Base-by-base conservation (phyloP, 2,797 vertebrate species). In the Vultur gryphus region DNA sequence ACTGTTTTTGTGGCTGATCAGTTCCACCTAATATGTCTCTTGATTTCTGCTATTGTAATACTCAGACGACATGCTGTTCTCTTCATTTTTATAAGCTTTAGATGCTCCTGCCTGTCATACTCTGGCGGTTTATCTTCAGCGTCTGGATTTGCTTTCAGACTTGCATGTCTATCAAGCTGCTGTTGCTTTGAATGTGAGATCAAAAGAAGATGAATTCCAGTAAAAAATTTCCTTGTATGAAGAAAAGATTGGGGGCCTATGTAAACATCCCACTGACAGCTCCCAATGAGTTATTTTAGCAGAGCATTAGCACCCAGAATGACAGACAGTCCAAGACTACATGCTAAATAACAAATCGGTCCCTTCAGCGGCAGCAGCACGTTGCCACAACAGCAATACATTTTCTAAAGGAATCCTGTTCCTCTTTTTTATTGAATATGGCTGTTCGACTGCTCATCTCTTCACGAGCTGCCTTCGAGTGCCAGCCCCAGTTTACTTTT, bases 171-270 rank as follows among this genome's bases (percentile, higher is more conserved):
- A 98, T 99, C 99, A 99, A 98, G 98, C 98, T 98, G 98, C 98
- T 97, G 98, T 98, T 98, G 98, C 98, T 99, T 99, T 99, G 98
- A 99, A 98, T 98, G 98, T 98, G 97, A 99, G 98, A 99, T 99
- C 98, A 99, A 99, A 99, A 98, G 98, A 98, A 98, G 98, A 99
- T 98, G 98, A 98, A 99, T 99, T 99, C 98, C 98, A 98, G 96
- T 97, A 98, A 97, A 97, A 98, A 98, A 97, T 97, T 97, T 97
- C 98, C 98, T 98, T 98, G 97, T 98, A 98, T 98, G 98, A 98
- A 98, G 97, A 98, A 98, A 98, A 98, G 98, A 98, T 98, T 97
- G 98, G 98, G 96, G 98, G 97, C 97, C 98, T 99, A 97, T 98
- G 98, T 99, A 99, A 99, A 99, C 99, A 99, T 97, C 94, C 97